Percentiles rank a stretch among this genome's conserved stretches.
These are phyloP conservation scores for Cheirogaleus major DNA, from an alignment of 2,797 vertebrate species.

Conservation along the genomic window DNA sequence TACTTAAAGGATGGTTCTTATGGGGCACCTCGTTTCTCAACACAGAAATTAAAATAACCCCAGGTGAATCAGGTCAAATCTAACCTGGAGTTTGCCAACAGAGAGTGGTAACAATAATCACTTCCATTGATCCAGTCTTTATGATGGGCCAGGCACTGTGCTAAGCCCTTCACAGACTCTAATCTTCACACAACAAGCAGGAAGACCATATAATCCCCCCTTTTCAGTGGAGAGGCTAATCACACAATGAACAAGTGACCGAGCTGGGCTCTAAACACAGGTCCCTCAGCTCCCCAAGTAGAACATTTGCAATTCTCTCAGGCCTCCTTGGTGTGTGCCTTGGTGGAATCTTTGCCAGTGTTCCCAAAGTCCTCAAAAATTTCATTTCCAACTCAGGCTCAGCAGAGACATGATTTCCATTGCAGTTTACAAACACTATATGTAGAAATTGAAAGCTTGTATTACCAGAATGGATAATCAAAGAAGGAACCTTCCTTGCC, in stretches of 20 bases:
- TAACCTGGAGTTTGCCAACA: not conserved
- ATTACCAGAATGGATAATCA: not conserved
- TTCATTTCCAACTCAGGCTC: not conserved
- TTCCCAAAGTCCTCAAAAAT: not conserved
- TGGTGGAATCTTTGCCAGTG: not conserved
- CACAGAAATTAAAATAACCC: not conserved
- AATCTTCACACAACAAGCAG: not conserved
- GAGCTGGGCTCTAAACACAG: not conserved
- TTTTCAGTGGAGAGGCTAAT: not conserved
- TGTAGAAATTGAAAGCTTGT: not conserved
- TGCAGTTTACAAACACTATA: not conserved
- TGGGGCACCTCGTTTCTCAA: not conserved
- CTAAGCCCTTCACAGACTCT: not conserved
- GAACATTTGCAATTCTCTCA: not conserved
- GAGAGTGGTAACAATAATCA: not conserved
- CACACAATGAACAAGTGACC: not conserved
- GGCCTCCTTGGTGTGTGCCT: too few relatives aligned
- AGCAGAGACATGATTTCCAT: not conserved
- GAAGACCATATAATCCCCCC: not conserved
- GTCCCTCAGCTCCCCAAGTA: not conserved
- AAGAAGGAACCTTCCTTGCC: not conserved
- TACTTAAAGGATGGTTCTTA: not conserved
- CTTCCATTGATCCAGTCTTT: not conserved
- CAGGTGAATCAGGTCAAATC: not conserved
- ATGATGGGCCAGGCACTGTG: not conserved